A percentile compares a stretch with the other conserved stretches of the same genome.
Conservation (phyloP, 2,113 vertebrate species). For the Percina caprodes region DNA sequence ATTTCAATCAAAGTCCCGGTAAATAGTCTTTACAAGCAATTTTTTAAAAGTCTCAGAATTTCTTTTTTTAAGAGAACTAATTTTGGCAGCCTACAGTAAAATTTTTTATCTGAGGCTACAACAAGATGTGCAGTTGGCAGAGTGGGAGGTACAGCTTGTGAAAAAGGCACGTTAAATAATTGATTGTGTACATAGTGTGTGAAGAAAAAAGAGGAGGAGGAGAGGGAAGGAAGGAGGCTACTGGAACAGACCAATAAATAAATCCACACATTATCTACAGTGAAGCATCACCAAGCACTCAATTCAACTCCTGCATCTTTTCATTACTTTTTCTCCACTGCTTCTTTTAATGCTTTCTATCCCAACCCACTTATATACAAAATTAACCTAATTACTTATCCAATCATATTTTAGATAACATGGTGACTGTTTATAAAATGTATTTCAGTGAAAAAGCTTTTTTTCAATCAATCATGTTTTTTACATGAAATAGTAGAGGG, state of each 20-base stretch:
- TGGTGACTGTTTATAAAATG: slow-evolving; percentile 57
- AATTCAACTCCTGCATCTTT: not conserved
- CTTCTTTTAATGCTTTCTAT: not conserved
- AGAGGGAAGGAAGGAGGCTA: slow-evolving; percentile 7
- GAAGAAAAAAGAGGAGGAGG: slow-evolving; percentile 36
- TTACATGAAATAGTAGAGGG: no score
- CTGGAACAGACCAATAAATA: slow-evolving; percentile 49
- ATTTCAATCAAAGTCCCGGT: no score
- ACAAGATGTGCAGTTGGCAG: slow-evolving; percentile 39
- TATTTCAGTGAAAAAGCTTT: slow-evolving; percentile 22
- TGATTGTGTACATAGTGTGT: slow-evolving; percentile 71
- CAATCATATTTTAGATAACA: slow-evolving; percentile 49
- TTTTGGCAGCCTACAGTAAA: not conserved
- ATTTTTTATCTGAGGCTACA: slow-evolving; percentile 35
- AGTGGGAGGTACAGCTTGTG: slow-evolving; percentile 56
- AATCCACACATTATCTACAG: slow-evolving; percentile 40
- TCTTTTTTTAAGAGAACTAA: no score
- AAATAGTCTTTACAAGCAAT: no score
- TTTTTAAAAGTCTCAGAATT: no score
- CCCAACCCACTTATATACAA: slow-evolving; percentile 6
- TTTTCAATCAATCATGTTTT: no score
- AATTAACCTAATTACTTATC: slow-evolving; percentile 25
- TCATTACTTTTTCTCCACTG: not conserved
- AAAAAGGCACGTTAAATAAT: slow-evolving; percentile 77
- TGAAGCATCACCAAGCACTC: not conserved